These are phyloP conservation scores for Pseudochirops corinnae DNA, from an alignment of 2,797 vertebrate species.

Conservation along the genomic window DNA sequence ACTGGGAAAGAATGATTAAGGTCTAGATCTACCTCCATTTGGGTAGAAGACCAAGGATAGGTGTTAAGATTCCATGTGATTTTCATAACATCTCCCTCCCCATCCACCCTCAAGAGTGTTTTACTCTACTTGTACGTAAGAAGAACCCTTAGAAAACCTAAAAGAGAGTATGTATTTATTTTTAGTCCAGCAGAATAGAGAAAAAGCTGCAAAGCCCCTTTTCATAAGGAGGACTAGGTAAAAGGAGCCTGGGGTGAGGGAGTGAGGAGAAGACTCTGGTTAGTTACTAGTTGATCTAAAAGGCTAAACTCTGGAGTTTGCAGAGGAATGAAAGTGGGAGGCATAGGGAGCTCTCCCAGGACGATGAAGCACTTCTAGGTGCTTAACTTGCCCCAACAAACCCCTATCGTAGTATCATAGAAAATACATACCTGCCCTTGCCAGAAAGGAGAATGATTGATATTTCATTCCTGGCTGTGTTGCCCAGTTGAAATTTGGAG, in stretches of 20 bases:
- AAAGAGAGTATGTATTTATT: neutral
- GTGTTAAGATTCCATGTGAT: neutral
- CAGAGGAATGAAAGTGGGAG: neutral
- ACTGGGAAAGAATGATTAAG: neutral
- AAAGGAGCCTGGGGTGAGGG: too few species aligned
- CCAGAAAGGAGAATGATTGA: neutral
- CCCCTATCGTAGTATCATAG: neutral
- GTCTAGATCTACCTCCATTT: neutral
- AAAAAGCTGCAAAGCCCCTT: neutral
- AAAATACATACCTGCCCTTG: neutral
- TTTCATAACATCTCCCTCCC: neutral
- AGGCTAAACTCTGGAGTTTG: neutral
- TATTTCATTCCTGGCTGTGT: neutral
- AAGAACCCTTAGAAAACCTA: neutral
- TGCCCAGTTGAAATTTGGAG: neutral
- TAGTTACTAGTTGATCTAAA: neutral
- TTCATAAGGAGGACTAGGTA: neutral
- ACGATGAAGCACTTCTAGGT: neutral
- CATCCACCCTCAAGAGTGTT: neutral
- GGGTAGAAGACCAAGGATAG: neutral
- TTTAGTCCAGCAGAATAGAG: neutral
- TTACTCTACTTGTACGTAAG: neutral
- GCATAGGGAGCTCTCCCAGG: neutral
- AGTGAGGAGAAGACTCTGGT: neutral
- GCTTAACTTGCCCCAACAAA: neutral